phyloP scores from a whole-genome alignment of 1,140 invertebrate species.

The Palaemon carinicauda region DNA sequence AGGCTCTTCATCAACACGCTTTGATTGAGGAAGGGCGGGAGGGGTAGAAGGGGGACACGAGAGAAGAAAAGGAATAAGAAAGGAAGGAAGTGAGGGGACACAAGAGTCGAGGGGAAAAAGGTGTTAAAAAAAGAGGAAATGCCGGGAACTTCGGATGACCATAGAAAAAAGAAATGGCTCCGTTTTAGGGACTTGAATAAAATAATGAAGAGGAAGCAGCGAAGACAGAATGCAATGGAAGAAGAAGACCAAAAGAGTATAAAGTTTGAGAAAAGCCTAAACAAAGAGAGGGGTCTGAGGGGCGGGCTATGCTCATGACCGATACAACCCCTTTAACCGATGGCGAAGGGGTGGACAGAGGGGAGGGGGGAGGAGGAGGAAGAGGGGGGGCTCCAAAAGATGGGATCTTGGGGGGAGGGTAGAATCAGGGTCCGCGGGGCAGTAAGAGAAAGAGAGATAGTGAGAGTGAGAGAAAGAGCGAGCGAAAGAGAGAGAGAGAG shows the following conservation, averaged over 20 bases:
- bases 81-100: neutral
- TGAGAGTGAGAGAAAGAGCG: neutral
- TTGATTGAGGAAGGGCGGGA: neutral
- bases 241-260: neutral
- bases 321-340: slow-evolving; percentile 55
- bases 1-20: too few species aligned
- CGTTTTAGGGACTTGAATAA: too few species aligned
- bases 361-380: neutral
- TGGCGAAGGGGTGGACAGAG: slow-evolving; percentile 13
- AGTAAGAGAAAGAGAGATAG: neutral
- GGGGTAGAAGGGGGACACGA: neutral
- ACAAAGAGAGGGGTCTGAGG: slow-evolving; percentile 20
- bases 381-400: neutral
- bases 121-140: neutral
- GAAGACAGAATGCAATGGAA: neutral
- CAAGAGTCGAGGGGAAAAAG: slow-evolving; percentile 5
- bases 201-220: too few species aligned
- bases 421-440: slow-evolving; percentile 51
- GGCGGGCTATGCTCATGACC: slow-evolving; percentile 53
- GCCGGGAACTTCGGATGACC: neutral
- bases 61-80: neutral
- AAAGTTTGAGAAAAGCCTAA: neutral
- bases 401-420: slow-evolving; percentile 18
- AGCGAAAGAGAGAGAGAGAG: neutral
- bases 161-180: neutral